Evolutionary conservation across 2,888 invertebrate species (phyloP).

Genomic region (Melipona bicolor): DNA sequence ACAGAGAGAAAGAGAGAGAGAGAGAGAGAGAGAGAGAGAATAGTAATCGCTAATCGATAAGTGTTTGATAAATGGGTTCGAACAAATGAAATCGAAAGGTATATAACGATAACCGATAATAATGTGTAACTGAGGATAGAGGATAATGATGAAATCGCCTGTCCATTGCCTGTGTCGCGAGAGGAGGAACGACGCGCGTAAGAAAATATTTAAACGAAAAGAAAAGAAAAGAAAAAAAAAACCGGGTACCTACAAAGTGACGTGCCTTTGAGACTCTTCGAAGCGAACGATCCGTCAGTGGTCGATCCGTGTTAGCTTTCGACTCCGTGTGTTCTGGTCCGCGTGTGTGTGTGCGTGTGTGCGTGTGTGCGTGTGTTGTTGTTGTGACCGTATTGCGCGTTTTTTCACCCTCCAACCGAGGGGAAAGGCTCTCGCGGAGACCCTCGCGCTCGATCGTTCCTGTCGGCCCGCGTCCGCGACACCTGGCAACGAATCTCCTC

Average conservation of each 20-base stretch:
- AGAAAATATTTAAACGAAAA: too few species aligned
- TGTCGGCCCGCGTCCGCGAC: not conserved
- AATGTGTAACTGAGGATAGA: too few species aligned
- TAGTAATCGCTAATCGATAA: constrained; percentile 7
- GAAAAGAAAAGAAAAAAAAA: constrained; percentile 25
- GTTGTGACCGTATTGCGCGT: constrained; percentile 62
- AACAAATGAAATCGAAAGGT: not conserved
- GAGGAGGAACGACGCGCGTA: constrained; percentile 43
- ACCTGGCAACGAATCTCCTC: constrained; percentile 32
- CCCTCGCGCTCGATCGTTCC: constrained; percentile 5
- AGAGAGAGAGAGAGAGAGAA: constrained; percentile 1
- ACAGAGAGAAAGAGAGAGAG: not conserved
- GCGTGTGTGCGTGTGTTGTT: too few species aligned
- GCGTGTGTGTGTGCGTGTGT: not conserved
- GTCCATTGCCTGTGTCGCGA: constrained; percentile 57
- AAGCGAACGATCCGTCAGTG: constrained; percentile 49
- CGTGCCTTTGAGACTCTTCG: constrained; percentile 69
- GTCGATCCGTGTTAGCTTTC: constrained; percentile 34
- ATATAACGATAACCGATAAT: constrained; percentile 12
- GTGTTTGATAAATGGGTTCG: not conserved
- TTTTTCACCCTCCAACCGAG: constrained; percentile 2
- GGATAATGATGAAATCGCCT: constrained; percentile 25
- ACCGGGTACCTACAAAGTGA: constrained; percentile 66
- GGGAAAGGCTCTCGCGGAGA: too few species aligned
- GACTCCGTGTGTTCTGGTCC: constrained; percentile 44